Percentiles rank a stretch among this genome's conserved stretches.
These are phyloP conservation scores for Corythoichthys haematopterus DNA, from an alignment of 2,113 vertebrate genomes.

Conservation along the genomic window DNA sequence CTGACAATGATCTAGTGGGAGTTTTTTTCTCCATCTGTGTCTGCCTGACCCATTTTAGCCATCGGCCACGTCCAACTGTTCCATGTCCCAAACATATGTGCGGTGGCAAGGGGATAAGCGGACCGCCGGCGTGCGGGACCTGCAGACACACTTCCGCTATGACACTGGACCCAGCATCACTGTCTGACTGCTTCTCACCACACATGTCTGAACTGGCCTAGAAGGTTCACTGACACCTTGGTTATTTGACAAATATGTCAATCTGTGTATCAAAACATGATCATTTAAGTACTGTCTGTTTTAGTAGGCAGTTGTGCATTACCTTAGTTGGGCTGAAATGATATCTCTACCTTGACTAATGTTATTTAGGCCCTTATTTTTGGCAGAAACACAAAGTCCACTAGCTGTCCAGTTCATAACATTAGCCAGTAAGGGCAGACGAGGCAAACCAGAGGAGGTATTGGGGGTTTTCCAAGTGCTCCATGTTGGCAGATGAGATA, in stretches of 20 bases:
- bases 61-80: conserved; percentile 79
- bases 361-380: conserved; percentile 6
- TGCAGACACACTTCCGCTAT: conserved; percentile 62
- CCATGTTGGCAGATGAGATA: conserved; percentile 66
- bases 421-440: conserved; percentile 38
- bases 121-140: conserved; percentile 55
- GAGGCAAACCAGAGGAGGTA: conserved; percentile 39
- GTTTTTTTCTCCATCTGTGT: conserved; percentile 75
- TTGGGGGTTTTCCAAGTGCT: conserved; percentile 46
- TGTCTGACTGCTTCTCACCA: conserved; percentile 50
- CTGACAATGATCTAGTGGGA: conserved; percentile 73
- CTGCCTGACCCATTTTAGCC: conserved; percentile 79
- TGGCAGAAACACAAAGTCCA: conserved; percentile 15
- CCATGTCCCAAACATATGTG: conserved; percentile 76
- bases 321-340: background rate
- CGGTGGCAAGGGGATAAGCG: conserved; percentile 70
- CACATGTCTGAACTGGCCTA: conserved; percentile 54
- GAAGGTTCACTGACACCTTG: conserved; percentile 33
- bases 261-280: background rate
- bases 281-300: background rate
- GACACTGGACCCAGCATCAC: conserved; percentile 59
- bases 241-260: conserved; percentile 26
- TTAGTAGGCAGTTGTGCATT: background rate
- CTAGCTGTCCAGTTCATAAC: conserved; percentile 25
- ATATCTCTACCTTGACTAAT: conserved; percentile 10